Evolutionary conservation across 2,888 invertebrate species (phyloP), one percentile per base, ranked within the genome.

Genomic region (Synanthedon tipuliformis): DNA sequence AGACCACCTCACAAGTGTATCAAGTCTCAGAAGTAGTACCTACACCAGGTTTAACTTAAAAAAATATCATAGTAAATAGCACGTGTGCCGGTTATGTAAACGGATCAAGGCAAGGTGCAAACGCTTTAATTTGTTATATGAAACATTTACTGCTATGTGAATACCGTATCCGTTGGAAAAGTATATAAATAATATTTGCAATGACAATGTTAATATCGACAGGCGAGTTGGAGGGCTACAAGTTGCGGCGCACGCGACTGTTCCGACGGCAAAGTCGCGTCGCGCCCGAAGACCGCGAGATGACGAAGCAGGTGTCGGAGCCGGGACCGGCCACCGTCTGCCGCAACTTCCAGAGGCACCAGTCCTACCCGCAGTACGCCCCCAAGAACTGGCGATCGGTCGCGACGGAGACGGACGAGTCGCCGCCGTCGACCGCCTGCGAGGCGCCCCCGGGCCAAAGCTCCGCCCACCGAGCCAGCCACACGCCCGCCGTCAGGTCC

Each of bases 401-500:
- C 4, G 40, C 64, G 1, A 55, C 61, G 0, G 72, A 75, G 40
- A 63, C 45, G 45, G 45, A 65, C 4, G 74, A 75, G 41, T 62
- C 73, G 15, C 68, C 72, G 0, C 71, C 79, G 11, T 59, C 75
- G 50, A 78, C 64, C 40, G 57, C 60, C 8, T 34, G 3, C 50
- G 63, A 65, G 11, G 54, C 60, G n/a, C n/a, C n/a, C n/a, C n/a
- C n/a, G 23, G 54, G 41, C 40, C 40, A 50, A 4, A 12, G 50
- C 15, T 67, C 67, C 34, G 58, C 75, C 3, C 71, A 68, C n/a
- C 78, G 94, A 55, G 92, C 93, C 51, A 93, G 93, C 67, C 95
- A 95, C 79, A 95, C 95, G 70, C 95, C 95, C 8, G 93, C 93
- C 10, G 91, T 94, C 51, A 88, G 95, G 53, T 92, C 93, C 8